phyloP scores from a whole-genome alignment of 1,140 invertebrate genomes.

The Contarinia nasturtii region DNA sequence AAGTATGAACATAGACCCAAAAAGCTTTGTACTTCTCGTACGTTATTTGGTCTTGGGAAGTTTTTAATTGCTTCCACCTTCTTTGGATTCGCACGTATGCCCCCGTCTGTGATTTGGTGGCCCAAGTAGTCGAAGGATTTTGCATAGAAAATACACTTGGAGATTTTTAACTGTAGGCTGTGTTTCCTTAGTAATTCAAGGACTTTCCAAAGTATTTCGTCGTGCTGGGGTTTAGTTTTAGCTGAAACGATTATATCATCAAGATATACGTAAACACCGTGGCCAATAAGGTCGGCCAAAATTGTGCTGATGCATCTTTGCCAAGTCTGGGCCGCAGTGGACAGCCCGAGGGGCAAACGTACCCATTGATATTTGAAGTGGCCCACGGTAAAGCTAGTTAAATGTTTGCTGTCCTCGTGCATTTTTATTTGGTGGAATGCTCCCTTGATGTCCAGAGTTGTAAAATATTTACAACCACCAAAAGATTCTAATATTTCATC shows the following conservation, averaged over 20 bases:
- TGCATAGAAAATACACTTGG: constrained; percentile 15
- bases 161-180: constrained; percentile 10
- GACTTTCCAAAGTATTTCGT: constrained; percentile 13
- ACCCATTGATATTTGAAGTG: constrained; percentile 8
- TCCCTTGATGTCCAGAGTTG: constrained; percentile 5
- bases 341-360: constrained; percentile 23
- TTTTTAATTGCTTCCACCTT: constrained; percentile 10
- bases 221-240: constrained; percentile 13
- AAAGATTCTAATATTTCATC: constrained; percentile 7
- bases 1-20: constrained; percentile 8
- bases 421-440: constrained; percentile 6
- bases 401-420: constrained; percentile 2
- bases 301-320: constrained; percentile 24
- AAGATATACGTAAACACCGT: constrained; percentile 15
- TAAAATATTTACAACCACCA: constrained; percentile 5
- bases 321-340: constrained; percentile 22
- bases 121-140: constrained; percentile 15
- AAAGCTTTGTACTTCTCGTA: constrained; percentile 11
- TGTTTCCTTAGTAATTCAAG: constrained; percentile 14
- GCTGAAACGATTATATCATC: constrained; percentile 19
- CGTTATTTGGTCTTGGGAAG: constrained; percentile 10
- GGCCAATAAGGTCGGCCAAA: constrained; percentile 12
- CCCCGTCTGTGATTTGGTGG: constrained; percentile 12
- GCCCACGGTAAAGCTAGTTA: constrained; percentile 4
- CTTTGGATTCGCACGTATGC: constrained; percentile 9